Percentiles rank a stretch among this genome's conserved stretches.
Conservation (phyloP, 2,797 vertebrate species). For the Valencia hispanica region DNA sequence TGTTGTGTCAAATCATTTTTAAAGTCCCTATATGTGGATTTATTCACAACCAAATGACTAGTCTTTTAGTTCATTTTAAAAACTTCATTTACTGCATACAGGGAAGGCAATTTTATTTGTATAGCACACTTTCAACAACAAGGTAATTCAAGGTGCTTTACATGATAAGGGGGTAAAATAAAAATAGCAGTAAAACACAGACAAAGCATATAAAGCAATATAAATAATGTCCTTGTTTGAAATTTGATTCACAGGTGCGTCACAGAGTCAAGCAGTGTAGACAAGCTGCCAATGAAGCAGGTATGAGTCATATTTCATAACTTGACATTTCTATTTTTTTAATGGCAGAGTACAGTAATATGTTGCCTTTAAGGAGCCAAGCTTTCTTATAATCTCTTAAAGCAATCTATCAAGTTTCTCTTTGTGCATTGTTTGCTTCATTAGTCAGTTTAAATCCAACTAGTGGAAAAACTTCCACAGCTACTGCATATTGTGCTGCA, state of each 20-base stretch:
- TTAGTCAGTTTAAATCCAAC: neutral
- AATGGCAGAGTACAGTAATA: neutral
- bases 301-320: slow-evolving; percentile 61
- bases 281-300: slow-evolving; percentile 85
- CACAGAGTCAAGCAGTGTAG: slow-evolving; percentile 87
- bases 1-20: neutral
- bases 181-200: no score
- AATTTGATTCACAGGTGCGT: slow-evolving; percentile 76
- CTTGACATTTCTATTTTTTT: neutral
- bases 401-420: neutral
- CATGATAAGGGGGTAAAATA: no score
- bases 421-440: neutral
- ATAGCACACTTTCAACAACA: no score
- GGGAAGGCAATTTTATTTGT: no score
- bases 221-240: slow-evolving; percentile 15
- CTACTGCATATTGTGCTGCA: neutral
- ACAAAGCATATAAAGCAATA: no score
- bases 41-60: neutral
- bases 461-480: neutral
- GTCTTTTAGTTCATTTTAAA: neutral
- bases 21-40: neutral
- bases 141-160: no score
- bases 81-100: neutral
- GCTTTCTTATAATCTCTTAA: neutral
- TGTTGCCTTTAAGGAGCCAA: neutral